Conservation (phyloP, 2,888 invertebrate genomes). For the Axea sp. region DNA sequence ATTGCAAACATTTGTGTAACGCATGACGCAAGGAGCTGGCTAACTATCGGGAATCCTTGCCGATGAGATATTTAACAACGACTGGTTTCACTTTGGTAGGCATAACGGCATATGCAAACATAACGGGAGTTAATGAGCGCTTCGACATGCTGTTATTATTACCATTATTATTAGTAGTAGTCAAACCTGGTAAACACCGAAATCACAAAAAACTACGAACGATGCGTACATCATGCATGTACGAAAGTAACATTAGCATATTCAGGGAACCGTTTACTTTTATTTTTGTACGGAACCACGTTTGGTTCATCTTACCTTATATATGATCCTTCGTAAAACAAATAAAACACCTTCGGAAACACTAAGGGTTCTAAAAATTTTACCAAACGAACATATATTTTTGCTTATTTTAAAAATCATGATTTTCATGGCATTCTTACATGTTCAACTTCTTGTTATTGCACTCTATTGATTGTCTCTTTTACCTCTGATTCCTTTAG, state of each 20-base stretch:
- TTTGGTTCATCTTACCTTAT: too few species aligned
- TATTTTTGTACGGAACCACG: too few species aligned
- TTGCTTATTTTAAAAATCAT: too few species aligned
- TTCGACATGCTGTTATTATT: constrained; percentile 53
- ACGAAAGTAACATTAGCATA: constrained; percentile 46
- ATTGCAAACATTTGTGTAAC: constrained; percentile 61
- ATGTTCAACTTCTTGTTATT: too few species aligned
- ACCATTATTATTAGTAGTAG: constrained; percentile 48
- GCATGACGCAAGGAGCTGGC: constrained; percentile 58
- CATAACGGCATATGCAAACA: constrained; percentile 79
- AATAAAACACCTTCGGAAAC: too few species aligned
- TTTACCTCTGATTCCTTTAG: too few species aligned
- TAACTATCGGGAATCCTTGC: constrained; percentile 57
- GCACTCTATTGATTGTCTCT: too few species aligned
- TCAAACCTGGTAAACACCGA: constrained; percentile 16
- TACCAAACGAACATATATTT: too few species aligned
- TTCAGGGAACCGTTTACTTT: too few species aligned
- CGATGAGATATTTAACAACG: constrained; percentile 59
- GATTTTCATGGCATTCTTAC: too few species aligned
- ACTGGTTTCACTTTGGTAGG: constrained; percentile 75
- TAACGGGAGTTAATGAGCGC: constrained; percentile 78
- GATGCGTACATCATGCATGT: constrained; percentile 4
- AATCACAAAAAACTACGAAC: constrained; percentile 8
- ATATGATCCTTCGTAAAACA: too few species aligned
- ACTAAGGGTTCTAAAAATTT: too few species aligned